phyloP scores from a whole-genome alignment of 2,888 invertebrate genomes.

The Ptychoptera contaminata region DNA sequence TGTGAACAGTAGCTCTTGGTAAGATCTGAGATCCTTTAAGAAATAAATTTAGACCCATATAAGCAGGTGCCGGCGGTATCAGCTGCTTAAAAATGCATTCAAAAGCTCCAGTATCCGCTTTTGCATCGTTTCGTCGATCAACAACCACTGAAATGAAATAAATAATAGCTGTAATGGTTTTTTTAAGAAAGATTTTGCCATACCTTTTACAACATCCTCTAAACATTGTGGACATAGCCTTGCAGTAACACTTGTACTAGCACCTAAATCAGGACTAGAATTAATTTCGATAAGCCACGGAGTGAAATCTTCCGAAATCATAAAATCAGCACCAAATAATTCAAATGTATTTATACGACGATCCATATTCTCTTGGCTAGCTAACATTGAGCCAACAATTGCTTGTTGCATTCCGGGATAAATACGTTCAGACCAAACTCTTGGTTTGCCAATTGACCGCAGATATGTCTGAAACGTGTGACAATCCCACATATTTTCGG shows the following conservation, averaged over 20 bases:
- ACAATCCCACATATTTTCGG: conserved; percentile 93
- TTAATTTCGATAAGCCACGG: conserved; percentile 94
- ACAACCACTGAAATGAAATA: conserved; percentile 50
- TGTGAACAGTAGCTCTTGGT: conserved; percentile 16
- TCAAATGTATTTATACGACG: conserved; percentile 71
- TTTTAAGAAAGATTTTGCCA: no score
- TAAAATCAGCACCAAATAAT: conserved; percentile 89
- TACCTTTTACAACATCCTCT: conserved; percentile 85
- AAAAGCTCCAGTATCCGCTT: conserved; percentile 66
- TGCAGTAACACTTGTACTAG: conserved; percentile 80
- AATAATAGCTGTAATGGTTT: neutral
- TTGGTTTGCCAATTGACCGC: conserved; percentile 55
- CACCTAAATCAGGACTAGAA: conserved; percentile 80
- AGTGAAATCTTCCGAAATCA: conserved; percentile 72
- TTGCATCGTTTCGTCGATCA: conserved; percentile 52
- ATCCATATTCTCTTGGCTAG: conserved; percentile 76
- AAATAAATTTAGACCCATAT: conserved; percentile 42
- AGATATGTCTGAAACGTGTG: conserved; percentile 52
- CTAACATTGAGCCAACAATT: conserved; percentile 61
- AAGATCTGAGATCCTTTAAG: conserved; percentile 28
- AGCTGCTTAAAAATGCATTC: conserved; percentile 64
- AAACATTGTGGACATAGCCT: conserved; percentile 73
- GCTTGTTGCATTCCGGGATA: conserved; percentile 79
- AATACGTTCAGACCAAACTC: conserved; percentile 69
- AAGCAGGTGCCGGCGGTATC: conserved; percentile 63